Evolutionary conservation across 2,113 vertebrate genomes (phyloP).

Genomic region (Alethe castanea): DNA sequence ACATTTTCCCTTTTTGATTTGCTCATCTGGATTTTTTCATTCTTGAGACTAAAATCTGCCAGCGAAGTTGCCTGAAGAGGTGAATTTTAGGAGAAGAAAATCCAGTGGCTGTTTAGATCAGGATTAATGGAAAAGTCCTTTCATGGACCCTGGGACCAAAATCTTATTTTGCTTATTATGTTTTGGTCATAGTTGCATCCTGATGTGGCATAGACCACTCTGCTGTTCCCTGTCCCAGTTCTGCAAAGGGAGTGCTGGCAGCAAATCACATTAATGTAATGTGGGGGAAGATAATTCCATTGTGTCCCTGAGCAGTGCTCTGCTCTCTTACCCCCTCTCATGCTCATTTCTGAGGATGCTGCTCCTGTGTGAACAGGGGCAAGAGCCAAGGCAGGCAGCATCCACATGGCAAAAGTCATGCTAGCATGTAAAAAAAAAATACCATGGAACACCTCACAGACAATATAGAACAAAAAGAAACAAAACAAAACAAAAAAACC

Average conservation of each 20-base stretch:
- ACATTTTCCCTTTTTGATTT: too few relatives aligned
- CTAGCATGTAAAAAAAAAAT: slow-evolving; percentile 3
- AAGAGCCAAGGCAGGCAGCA: neutral
- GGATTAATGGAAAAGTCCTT: neutral
- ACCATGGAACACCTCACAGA: slow-evolving; percentile 23
- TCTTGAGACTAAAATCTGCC: neutral
- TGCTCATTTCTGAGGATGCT: neutral
- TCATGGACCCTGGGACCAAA: accelerated
- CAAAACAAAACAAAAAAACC: accelerated
- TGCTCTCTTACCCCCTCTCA: neutral
- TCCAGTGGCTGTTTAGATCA: neutral
- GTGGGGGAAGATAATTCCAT: neutral
- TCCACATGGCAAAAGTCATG: slow-evolving; percentile 42
- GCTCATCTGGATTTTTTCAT: neutral
- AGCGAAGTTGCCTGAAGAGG: neutral
- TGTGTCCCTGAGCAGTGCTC: accelerated
- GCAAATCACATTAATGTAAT: accelerated
- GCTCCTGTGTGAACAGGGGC: neutral
- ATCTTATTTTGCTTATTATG: neutral
- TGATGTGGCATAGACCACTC: accelerated
- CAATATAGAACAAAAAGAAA: slow-evolving; percentile 59
- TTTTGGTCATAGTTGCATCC: neutral
- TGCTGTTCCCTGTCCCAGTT: neutral
- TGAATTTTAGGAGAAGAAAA: neutral
- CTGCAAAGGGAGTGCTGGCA: neutral